A percentile compares a stretch with the other conserved stretches of the same genome.
These are phyloP conservation scores for Cecropterus lyciades DNA, from an alignment of 1,140 invertebrate genomes.

Conservation along the genomic window DNA sequence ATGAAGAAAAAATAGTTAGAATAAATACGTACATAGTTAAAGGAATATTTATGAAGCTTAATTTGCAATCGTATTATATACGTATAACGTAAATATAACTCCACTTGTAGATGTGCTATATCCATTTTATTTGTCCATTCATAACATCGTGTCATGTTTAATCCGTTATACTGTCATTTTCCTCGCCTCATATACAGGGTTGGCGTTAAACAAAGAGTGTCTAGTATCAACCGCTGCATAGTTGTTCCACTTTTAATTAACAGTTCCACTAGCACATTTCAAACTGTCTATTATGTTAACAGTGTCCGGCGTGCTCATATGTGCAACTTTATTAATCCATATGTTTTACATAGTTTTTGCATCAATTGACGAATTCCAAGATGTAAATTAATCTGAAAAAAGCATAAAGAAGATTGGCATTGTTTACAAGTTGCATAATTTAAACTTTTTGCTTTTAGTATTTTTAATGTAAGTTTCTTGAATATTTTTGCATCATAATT, in stretches of 20 bases:
- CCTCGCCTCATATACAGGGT: not conserved
- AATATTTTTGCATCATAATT: constrained; percentile 5
- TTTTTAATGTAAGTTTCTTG: constrained; percentile 5
- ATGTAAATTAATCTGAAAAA: not conserved
- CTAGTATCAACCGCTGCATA: constrained; percentile 10
- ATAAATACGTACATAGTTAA: too few species aligned
- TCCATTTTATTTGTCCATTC: too few species aligned
- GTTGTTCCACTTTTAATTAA: constrained; percentile 28
- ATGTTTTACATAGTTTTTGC: not conserved
- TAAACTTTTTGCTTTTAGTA: not conserved
- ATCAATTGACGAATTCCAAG: not conserved
- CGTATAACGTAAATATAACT: too few species aligned
- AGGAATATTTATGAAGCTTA: too few species aligned
- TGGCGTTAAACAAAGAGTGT: constrained; percentile 21
- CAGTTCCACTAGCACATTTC: not conserved
- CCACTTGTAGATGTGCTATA: too few species aligned
- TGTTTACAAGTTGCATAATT: constrained; percentile 4
- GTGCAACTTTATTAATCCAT: constrained; percentile 2
- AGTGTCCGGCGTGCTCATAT: not conserved
- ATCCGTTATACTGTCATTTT: constrained; percentile 14
- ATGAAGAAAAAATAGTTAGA: too few species aligned
- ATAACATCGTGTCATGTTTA: too few species aligned
- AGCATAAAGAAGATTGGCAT: not conserved
- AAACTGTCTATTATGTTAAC: not conserved
- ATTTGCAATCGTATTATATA: too few species aligned